Conservation (phyloP, 2,888 invertebrate genomes). For the Rotaria sp. region DNA sequence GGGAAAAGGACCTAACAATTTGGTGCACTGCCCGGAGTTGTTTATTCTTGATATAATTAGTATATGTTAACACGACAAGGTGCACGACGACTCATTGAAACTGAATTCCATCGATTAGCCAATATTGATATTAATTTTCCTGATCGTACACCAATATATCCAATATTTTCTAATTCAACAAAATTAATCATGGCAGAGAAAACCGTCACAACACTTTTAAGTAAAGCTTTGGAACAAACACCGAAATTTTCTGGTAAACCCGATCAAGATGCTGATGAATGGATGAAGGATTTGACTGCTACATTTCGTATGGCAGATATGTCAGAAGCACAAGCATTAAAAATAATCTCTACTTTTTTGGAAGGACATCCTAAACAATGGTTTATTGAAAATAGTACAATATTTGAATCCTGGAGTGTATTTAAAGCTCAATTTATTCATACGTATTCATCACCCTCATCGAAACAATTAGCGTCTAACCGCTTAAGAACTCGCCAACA, state of each 20-base stretch:
- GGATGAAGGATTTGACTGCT: not conserved
- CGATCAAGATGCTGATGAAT: not conserved
- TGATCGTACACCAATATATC: not conserved
- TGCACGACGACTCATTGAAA: not conserved
- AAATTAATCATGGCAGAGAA: not conserved
- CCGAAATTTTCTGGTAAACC: not conserved
- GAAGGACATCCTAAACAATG: not conserved
- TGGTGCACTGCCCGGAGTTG: no score
- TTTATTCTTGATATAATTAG: not conserved
- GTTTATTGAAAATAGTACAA: not conserved
- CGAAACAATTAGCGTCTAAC: not conserved
- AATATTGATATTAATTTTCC: not conserved
- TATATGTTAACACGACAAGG: not conserved
- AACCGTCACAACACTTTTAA: not conserved
- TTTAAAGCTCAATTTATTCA: not conserved
- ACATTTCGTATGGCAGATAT: not conserved
- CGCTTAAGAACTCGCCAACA: not conserved
- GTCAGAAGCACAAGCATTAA: not conserved
- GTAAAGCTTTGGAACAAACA: not conserved
- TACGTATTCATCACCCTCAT: not conserved
- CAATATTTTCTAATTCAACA: not conserved
- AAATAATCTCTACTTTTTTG: not conserved
- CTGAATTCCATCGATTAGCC: not conserved
- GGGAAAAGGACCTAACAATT: no score
- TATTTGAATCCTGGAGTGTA: not conserved